Evolutionary conservation across 2,888 invertebrate species (phyloP).

Genomic region (Megastigmus dorsalis): DNA sequence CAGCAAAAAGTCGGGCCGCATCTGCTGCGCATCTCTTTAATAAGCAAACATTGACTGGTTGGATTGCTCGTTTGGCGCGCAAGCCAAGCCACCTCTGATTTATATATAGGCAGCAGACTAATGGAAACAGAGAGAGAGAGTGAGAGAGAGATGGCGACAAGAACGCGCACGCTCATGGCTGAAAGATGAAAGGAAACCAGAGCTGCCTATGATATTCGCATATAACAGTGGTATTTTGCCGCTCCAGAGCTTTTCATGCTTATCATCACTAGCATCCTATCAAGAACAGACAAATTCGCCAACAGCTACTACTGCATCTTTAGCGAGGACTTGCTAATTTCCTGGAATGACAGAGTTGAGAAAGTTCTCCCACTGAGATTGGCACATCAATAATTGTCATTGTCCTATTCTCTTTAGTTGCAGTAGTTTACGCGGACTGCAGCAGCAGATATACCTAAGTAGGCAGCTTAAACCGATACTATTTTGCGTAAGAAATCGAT

Average conservation of each 20-base stretch:
- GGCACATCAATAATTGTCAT: slow-evolving; percentile 14
- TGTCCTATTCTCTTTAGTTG: not conserved
- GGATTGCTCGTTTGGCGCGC: too few species aligned
- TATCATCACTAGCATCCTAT: slow-evolving; percentile 32
- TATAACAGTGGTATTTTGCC: not conserved
- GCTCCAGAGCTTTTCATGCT: slow-evolving; percentile 14
- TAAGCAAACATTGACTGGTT: too few species aligned
- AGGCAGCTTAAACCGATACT: too few species aligned
- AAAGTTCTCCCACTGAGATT: not conserved
- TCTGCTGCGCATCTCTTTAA: too few species aligned
- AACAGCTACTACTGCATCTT: slow-evolving; percentile 25
- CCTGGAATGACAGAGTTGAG: not conserved
- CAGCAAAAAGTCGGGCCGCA: too few species aligned
- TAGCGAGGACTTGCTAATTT: slow-evolving; percentile 2
- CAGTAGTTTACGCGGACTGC: too few species aligned
- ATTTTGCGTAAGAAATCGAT: too few species aligned
- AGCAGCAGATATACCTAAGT: too few species aligned
- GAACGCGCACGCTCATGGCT: not conserved
- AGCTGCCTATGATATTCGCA: not conserved
- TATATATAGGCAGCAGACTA: too few species aligned
- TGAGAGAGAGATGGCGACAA: not conserved
- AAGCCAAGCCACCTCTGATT: too few species aligned
- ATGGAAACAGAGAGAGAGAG: too few species aligned
- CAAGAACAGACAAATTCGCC: slow-evolving; percentile 38
- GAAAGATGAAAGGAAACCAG: not conserved